Conservation (phyloP, 2,113 vertebrate species). For the Setophaga petechia region DNA sequence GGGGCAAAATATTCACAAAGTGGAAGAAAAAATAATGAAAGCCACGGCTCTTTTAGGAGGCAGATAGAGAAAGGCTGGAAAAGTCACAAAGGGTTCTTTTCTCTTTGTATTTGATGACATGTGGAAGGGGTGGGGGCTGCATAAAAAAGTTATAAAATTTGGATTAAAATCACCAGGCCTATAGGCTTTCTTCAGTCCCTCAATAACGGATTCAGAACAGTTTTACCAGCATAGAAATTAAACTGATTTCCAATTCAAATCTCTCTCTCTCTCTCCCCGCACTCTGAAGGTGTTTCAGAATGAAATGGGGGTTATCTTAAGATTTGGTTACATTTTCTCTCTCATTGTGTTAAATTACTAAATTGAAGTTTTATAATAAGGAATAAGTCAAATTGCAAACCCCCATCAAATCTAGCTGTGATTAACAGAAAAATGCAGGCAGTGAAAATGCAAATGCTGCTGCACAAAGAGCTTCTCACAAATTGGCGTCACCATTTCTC, state of each 20-base stretch:
- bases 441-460: constrained; percentile 98
- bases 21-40: background rate
- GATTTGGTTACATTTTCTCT: constrained; percentile 92
- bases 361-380: constrained; percentile 99
- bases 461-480: constrained; percentile 98
- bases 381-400: constrained; percentile 97
- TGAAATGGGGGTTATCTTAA: constrained; percentile 91
- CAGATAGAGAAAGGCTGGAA: constrained; percentile 25
- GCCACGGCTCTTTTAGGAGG: background rate
- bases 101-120: constrained; percentile 74
- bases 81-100: constrained; percentile 59
- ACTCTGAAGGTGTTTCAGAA: constrained; percentile 89
- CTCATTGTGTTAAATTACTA: constrained; percentile 98
- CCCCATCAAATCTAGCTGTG: constrained; percentile 97
- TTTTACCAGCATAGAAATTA: constrained; percentile 82
- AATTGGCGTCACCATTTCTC: constrained; percentile 99
- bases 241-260: constrained; percentile 90
- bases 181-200: constrained; percentile 79
- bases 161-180: constrained; percentile 83
- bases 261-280: constrained; percentile 73
- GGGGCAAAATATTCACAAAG: background rate
- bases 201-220: constrained; percentile 82
- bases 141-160: constrained; percentile 84
- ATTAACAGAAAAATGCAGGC: constrained; percentile 97
- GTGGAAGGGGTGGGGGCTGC: constrained; percentile 55